A percentile compares a stretch with the other conserved stretches of the same genome.
Conservation (phyloP, 2,888 invertebrate genomes). For the Eristalinus aeneus region DNA sequence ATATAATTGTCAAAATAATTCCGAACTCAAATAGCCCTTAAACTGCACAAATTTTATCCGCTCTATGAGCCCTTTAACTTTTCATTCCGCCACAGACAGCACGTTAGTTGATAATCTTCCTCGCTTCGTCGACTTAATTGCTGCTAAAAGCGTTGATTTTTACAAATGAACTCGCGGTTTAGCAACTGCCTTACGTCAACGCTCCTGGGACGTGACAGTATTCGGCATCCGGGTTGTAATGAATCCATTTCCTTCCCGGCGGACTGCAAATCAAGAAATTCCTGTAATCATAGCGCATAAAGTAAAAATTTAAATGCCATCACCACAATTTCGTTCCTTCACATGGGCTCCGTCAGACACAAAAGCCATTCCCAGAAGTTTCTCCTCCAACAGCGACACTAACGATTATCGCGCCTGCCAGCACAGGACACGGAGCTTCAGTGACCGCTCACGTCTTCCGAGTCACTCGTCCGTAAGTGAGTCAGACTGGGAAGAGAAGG, state of each 20-base stretch:
- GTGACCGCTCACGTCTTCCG: not conserved
- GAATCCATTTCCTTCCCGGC: not conserved
- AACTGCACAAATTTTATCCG: not conserved
- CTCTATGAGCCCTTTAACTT: not conserved
- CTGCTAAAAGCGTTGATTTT: not conserved
- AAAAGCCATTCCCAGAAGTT: not conserved
- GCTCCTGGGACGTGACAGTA: not conserved
- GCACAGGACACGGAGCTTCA: not conserved
- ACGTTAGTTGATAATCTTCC: not conserved
- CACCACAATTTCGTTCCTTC: not conserved
- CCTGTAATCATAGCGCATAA: not conserved
- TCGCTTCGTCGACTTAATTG: not conserved
- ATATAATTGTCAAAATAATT: not conserved
- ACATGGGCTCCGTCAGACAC: not conserved
- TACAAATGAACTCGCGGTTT: not conserved
- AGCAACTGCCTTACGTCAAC: not conserved
- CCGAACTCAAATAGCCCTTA: not conserved
- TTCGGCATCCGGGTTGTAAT: not conserved
- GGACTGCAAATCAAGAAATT: not conserved
- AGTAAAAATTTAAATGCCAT: conserved; percentile 16
- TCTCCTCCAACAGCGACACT: not conserved
- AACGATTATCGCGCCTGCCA: conserved; percentile 22
- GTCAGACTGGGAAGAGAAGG: not conserved
- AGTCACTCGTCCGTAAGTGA: not conserved
- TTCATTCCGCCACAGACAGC: not conserved